Evolutionary conservation across 2,888 invertebrate genomes (phyloP).

Genomic region (Autographa pulchrina): DNA sequence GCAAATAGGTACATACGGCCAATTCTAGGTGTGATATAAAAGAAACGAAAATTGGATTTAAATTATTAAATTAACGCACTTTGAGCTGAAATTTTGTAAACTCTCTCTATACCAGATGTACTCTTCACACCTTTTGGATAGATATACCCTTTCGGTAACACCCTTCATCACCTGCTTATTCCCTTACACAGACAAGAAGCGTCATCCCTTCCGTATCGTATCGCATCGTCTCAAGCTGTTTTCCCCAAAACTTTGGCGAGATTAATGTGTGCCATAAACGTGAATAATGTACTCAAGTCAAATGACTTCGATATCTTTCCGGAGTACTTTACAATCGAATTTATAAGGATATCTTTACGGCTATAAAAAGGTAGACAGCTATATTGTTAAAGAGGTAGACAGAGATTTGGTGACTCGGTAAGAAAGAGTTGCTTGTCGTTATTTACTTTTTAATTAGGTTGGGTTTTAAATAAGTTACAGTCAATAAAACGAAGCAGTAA

Average conservation of each 20-base stretch:
- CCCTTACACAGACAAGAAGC: not conserved
- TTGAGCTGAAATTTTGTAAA: no score
- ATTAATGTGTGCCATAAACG: not conserved
- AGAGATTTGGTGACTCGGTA: not conserved
- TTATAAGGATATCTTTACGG: not conserved
- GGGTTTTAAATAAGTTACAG: no score
- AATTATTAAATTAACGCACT: no score
- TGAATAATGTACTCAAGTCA: conserved; percentile 12
- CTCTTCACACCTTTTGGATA: no score
- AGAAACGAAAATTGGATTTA: no score
- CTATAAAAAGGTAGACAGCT: not conserved
- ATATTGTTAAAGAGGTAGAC: not conserved
- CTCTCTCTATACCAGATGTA: no score
- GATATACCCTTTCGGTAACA: no score
- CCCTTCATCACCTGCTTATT: not conserved
- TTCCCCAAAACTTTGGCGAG: conserved; percentile 9
- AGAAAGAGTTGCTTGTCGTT: no score
- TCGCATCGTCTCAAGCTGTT: not conserved
- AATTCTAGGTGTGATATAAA: no score
- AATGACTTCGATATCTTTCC: conserved; percentile 1
- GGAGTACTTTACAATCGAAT: conserved; percentile 8
- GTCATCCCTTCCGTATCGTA: not conserved
- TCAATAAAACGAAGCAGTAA: no score
- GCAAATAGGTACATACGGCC: no score
- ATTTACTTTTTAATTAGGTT: no score